Conservation (phyloP, 2,888 invertebrate species). For the Lingula anatina region DNA sequence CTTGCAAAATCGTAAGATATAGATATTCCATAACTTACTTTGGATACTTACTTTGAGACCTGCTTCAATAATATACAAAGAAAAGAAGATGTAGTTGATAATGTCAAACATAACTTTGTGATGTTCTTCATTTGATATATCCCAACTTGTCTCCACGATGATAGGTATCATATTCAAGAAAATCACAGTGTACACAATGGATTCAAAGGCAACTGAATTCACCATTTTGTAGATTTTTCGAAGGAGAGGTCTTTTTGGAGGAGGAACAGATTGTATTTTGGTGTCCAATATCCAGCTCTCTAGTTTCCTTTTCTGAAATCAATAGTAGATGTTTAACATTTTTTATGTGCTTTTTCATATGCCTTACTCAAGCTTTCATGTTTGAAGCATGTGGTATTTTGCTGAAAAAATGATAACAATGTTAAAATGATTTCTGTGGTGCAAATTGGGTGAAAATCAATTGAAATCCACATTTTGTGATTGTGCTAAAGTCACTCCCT, state of each 20-base stretch:
- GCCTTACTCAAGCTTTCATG: too few species aligned
- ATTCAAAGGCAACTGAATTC: slow-evolving; percentile 19
- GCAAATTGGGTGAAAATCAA: too few species aligned
- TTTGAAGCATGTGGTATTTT: too few species aligned
- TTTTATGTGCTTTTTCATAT: too few species aligned
- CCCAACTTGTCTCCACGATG: slow-evolving; percentile 17
- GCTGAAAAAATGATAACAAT: too few species aligned
- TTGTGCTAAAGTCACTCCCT: too few species aligned
- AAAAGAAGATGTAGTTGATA: slow-evolving; percentile 25
- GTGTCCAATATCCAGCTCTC: slow-evolving; percentile 5
- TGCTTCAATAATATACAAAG: slow-evolving; percentile 30
- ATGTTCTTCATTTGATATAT: too few species aligned
- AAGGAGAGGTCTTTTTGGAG: slow-evolving; percentile 11
- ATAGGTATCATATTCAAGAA: slow-evolving; percentile 21
- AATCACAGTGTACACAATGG: slow-evolving; percentile 22
- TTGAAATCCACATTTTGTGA: too few species aligned
- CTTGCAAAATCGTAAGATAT: too few species aligned
- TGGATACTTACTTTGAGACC: slow-evolving; percentile 31
- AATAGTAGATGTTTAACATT: too few species aligned
- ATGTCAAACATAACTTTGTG: slow-evolving; percentile 16
- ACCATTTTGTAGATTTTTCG: slow-evolving; percentile 11
- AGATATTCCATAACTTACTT: too few species aligned
- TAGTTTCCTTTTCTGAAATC: slow-evolving; percentile 22
- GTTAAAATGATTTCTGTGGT: too few species aligned
- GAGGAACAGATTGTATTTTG: neutral